Conservation (phyloP, 2,888 invertebrate species). For the Zygaena filipendulae region DNA sequence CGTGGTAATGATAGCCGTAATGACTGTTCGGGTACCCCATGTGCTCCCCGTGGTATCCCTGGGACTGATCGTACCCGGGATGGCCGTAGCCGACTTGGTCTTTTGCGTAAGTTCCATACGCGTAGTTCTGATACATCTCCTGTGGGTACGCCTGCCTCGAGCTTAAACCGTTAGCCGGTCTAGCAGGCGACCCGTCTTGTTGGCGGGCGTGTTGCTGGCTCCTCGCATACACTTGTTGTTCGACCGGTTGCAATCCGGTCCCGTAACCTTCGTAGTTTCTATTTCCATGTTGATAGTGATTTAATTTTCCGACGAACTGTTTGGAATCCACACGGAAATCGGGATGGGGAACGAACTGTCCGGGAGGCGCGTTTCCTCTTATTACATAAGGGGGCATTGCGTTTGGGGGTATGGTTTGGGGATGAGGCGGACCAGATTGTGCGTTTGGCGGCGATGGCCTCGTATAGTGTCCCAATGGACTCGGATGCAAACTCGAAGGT, state of each 20-base stretch:
- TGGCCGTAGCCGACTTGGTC: constrained; percentile 66
- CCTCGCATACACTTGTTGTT: constrained; percentile 58
- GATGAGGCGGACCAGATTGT: constrained; percentile 67
- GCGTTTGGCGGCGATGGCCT: constrained; percentile 78
- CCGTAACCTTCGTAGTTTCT: constrained; percentile 47
- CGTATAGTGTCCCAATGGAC: constrained; percentile 74
- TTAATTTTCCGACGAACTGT: constrained; percentile 55
- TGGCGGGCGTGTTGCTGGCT: constrained; percentile 43
- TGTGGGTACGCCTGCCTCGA: constrained; percentile 50
- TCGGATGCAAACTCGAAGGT: constrained; percentile 71
- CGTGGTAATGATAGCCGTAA: constrained; percentile 63
- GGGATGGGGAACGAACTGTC: constrained; percentile 59
- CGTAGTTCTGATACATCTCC: constrained; percentile 64
- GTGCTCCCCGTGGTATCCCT: constrained; percentile 49
- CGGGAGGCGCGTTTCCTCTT: constrained; percentile 60
- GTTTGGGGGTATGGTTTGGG: constrained; percentile 69
- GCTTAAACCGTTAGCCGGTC: constrained; percentile 47
- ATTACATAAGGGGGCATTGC: constrained; percentile 69
- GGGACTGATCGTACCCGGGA: constrained; percentile 66
- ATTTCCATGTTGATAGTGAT: constrained; percentile 53
- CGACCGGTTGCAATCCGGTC: constrained; percentile 37
- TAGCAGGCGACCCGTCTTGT: constrained; percentile 39
- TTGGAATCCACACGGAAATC: constrained; percentile 64
- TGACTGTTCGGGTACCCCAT: constrained; percentile 56
- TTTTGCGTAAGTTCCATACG: constrained; percentile 62